phyloP scores from a whole-genome alignment of 2,888 invertebrate species.

The Aphodius granarius region DNA sequence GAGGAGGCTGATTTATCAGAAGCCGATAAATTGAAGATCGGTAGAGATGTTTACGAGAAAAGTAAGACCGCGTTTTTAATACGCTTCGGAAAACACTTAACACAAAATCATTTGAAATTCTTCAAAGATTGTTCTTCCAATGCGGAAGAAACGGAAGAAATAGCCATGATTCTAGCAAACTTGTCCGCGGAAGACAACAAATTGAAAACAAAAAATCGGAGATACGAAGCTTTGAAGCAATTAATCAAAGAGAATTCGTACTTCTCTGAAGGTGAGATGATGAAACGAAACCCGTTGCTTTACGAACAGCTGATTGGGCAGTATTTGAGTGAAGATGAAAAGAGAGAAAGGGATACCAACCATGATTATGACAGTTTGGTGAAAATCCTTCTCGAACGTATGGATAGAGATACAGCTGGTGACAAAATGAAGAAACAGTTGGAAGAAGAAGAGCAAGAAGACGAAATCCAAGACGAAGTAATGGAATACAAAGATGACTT shows the following conservation, averaged over 20 bases:
- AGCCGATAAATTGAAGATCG: conserved; percentile 71
- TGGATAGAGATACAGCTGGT: conserved; percentile 72
- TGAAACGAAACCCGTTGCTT: conserved; percentile 84
- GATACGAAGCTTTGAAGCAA: conserved; percentile 79
- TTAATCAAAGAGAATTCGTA: conserved; percentile 71
- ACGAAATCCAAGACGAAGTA: conserved; percentile 44
- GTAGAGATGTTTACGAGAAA: conserved; percentile 63
- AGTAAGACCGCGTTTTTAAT: conserved; percentile 73
- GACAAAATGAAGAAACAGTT: conserved; percentile 64
- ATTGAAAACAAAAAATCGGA: conserved; percentile 65
- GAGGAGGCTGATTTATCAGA: conserved; percentile 73
- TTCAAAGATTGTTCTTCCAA: conserved; percentile 58
- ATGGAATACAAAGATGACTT: conserved; percentile 31
- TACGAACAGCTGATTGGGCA: conserved; percentile 90
- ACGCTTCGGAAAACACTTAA: conserved; percentile 75
- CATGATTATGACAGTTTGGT: conserved; percentile 68
- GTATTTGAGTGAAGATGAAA: conserved; percentile 78
- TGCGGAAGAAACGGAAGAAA: conserved; percentile 58
- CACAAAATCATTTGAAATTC: conserved; percentile 67
- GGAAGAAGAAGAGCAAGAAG: conserved; percentile 58
- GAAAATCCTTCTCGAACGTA: conserved; percentile 76
- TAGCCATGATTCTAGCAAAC: conserved; percentile 66
- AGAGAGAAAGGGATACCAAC: conserved; percentile 60
- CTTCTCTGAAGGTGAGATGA: conserved; percentile 93
- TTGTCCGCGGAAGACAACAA: conserved; percentile 58